Percentiles rank a stretch among this genome's conserved stretches.
These are phyloP conservation scores for Luscinia luscinia DNA, from an alignment of 2,797 vertebrate genomes.

Conservation along the genomic window DNA sequence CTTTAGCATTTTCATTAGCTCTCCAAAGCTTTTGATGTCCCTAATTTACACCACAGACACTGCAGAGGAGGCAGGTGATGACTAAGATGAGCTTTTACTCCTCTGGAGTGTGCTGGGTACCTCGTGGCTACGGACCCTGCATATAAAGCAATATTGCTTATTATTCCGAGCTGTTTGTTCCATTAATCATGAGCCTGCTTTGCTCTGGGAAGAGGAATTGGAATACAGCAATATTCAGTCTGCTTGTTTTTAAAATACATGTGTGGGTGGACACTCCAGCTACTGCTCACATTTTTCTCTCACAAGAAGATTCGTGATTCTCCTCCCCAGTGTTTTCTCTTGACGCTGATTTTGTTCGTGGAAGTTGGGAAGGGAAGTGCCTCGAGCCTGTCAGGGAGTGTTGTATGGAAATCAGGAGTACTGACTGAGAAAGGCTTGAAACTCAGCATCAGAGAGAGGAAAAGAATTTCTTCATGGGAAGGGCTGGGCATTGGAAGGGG, in stretches of 20 bases:
- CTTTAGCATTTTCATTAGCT: neutral
- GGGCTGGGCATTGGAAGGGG: neutral
- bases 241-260: neutral
- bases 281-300: constrained; percentile 5
- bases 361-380: neutral
- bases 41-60: neutral
- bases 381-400: neutral
- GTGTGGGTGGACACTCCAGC: constrained; percentile 19
- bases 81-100: neutral
- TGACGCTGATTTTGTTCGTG: neutral
- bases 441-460: neutral
- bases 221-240: neutral
- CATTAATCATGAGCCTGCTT: neutral
- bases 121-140: neutral
- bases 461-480: neutral
- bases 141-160: neutral
- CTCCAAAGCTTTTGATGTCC: neutral
- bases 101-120: neutral
- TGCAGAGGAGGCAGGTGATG: neutral
- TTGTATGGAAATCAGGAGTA: neutral
- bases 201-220: neutral
- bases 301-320: neutral
- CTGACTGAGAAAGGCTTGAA: neutral
- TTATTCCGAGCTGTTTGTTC: neutral
- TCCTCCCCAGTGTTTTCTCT: neutral